phyloP scores from a whole-genome alignment of 2,113 vertebrate species.

The Macaca nemestrina region DNA sequence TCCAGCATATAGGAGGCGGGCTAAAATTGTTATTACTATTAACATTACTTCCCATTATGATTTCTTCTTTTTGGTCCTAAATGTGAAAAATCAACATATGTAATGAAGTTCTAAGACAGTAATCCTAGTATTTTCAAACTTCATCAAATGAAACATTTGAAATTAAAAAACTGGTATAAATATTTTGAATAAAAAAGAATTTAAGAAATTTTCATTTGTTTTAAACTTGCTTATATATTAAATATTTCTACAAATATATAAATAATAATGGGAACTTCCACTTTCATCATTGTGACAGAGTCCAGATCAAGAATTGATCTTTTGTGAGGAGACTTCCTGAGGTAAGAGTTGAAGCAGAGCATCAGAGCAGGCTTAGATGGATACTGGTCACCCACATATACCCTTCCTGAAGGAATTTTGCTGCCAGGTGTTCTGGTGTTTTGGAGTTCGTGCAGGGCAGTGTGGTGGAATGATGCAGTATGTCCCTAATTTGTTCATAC shows the following conservation, averaged over 20 bases:
- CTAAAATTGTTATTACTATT: background rate
- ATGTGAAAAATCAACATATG: background rate
- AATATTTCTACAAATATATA: background rate
- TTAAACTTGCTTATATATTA: background rate
- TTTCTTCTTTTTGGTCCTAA: background rate
- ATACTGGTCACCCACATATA: fast-evolving
- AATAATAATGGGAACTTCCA: background rate
- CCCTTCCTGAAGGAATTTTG: background rate
- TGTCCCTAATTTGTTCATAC: background rate
- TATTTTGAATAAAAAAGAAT: background rate
- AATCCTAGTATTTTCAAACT: background rate
- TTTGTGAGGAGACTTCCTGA: background rate
- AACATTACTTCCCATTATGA: background rate
- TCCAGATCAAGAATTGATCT: background rate
- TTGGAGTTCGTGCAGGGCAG: background rate
- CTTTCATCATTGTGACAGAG: background rate
- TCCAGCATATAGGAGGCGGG: background rate
- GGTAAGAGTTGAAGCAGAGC: background rate
- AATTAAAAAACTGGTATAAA: background rate
- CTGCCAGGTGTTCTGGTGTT: background rate
- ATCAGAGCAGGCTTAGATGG: background rate
- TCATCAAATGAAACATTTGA: background rate
- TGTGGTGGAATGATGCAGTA: background rate
- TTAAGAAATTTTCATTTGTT: background rate
- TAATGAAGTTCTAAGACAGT: background rate